Percentiles rank a stretch among this genome's conserved stretches.
phyloP scores from a whole-genome alignment of 2,797 vertebrate species.

The Ficedula albicollis region DNA sequence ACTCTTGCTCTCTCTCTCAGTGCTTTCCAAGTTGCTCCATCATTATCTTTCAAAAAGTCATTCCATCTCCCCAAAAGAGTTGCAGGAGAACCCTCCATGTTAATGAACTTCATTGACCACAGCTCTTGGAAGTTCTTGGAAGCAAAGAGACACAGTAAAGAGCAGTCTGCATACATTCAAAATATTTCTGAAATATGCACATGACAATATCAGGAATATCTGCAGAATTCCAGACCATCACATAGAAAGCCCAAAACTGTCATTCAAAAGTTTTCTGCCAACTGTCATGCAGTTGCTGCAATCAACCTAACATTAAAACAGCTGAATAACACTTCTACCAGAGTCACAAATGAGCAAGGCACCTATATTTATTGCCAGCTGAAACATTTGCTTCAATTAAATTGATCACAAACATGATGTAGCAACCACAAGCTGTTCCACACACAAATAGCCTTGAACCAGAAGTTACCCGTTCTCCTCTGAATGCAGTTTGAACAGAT shows the following conservation, averaged over 20 bases:
- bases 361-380: background rate
- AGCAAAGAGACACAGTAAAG: background rate
- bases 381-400: conserved; percentile 35
- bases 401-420: background rate
- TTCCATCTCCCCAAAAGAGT: background rate
- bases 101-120: background rate
- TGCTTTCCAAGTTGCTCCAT: background rate
- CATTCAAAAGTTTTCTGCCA: background rate
- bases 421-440: conserved; percentile 16
- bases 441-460: conserved; percentile 14
- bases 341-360: background rate
- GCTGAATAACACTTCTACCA: background rate
- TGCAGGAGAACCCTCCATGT: background rate
- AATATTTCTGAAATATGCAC: background rate
- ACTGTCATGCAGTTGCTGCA: background rate
- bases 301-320: background rate
- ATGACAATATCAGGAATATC: background rate
- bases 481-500: conserved; percentile 34
- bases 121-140: background rate
- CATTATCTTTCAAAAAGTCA: background rate
- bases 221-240: background rate
- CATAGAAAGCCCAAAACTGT: background rate
- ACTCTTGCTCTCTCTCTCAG: background rate
- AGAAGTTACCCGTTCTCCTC: conserved; percentile 44
- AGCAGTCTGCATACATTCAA: background rate